Evolutionary conservation across 37 sponge, comb jelly and placozoan species (phyloP), one percentile per base, ranked within the genome.

Genomic region (Cladorhizidae sp.): DNA sequence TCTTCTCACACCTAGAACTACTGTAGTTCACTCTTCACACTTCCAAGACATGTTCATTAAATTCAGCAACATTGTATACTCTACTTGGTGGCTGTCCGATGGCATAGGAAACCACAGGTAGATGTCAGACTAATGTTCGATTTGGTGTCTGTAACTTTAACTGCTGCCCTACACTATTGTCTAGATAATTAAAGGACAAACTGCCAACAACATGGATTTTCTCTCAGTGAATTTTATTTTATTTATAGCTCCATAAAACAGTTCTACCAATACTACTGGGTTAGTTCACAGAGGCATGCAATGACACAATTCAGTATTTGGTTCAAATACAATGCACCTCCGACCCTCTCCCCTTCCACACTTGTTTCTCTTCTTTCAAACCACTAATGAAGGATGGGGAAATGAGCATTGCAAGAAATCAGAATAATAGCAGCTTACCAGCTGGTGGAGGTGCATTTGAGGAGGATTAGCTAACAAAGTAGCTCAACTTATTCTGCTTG

Each of bases 61-160:
- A 22, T 72, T 86, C 23, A 65, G 50, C 73, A 76, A 79, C 23
- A 42, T 26, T 15, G 57, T 65, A 14, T 8, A n/a, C n/a, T n/a
- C n/a, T n/a, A n/a, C n/a, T n/a, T n/a, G n/a, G n/a, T n/a, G n/a
- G n/a, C n/a, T n/a, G n/a, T n/a, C n/a, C n/a, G n/a, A n/a, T n/a
- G n/a, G n/a, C n/a, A n/a, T n/a, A n/a, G n/a, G n/a, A n/a, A n/a
- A n/a, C n/a, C n/a, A n/a, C n/a, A n/a, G n/a, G n/a, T 38, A 51
- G 29, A 33, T 49, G 9, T 21, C 73, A 1, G 31, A 45, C 50
- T 26, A 78, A 78, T 71, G 74, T 86, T 15, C 74, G 74, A 20
- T 86, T 73, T 64, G 86, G 86, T 77, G 78, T 58, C 23, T 86
- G 86, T 56, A 86, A 78, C 86, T 86, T 12, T 57, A 57, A 14